Conservation (phyloP, 1,140 invertebrate species). For the Bradysia coprophila region DNA sequence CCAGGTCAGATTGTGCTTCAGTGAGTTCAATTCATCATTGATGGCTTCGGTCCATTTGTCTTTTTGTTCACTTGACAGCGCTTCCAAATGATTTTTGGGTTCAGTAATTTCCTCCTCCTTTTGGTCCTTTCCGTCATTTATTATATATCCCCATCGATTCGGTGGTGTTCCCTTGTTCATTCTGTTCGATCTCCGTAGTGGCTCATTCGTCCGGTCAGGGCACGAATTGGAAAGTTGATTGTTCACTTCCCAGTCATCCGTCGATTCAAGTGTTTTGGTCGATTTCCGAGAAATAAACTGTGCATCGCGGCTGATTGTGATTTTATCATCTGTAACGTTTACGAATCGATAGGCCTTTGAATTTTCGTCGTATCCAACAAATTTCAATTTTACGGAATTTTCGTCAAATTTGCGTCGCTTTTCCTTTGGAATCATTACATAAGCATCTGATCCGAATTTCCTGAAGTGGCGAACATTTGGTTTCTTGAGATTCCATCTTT, state of each 20-base stretch:
- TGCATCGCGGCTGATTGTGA: slow-evolving; percentile 12
- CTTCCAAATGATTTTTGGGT: slow-evolving; percentile 3
- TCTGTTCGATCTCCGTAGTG: not conserved
- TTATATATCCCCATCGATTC: not conserved
- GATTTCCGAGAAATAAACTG: slow-evolving; percentile 10
- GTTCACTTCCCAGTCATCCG: not conserved
- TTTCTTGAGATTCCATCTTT: slow-evolving; percentile 13
- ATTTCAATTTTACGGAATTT: slow-evolving; percentile 7
- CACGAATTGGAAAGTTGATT: no score
- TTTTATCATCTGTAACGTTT: slow-evolving; percentile 11
- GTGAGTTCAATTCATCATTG: slow-evolving; percentile 5
- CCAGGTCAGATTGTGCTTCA: slow-evolving; percentile 6
- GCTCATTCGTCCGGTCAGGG: no score
- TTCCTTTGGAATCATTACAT: slow-evolving; percentile 10
- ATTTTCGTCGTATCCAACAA: slow-evolving; percentile 10
- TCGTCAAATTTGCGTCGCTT: slow-evolving; percentile 6
- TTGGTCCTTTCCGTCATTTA: slow-evolving; percentile 1
- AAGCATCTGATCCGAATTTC: slow-evolving; percentile 12
- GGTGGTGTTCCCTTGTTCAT: not conserved
- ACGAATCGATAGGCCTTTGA: slow-evolving; percentile 13
- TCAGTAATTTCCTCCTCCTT: slow-evolving; percentile 2
- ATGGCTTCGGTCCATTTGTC: slow-evolving; percentile 6
- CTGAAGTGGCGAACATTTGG: slow-evolving; percentile 10
- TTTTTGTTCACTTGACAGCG: slow-evolving; percentile 1
- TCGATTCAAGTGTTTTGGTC: slow-evolving; percentile 1